A percentile compares a stretch with the other conserved stretches of the same genome.
Conservation (phyloP, 2,113 vertebrate genomes). For the Microtus montanus region DNA sequence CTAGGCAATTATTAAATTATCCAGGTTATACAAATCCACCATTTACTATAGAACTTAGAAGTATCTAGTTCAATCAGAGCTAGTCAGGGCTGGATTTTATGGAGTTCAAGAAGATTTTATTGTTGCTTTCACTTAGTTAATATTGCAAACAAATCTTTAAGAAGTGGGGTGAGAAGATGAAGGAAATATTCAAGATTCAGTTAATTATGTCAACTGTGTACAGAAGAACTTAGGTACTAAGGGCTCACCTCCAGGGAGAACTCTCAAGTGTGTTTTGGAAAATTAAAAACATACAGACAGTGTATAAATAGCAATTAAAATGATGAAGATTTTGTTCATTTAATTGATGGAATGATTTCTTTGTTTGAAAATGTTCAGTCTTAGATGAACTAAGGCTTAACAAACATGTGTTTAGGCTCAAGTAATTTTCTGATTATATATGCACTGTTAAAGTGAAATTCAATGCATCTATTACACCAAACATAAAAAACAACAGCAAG, state of each 20-base stretch:
- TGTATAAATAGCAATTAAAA: conserved; percentile 53
- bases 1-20: background rate
- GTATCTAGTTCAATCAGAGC: background rate
- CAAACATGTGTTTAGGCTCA: conserved; percentile 17
- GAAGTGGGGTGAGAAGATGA: background rate
- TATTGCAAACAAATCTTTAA: background rate
- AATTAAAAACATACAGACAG: conserved; percentile 9
- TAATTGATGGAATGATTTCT: conserved; percentile 52
- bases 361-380: conserved; percentile 11
- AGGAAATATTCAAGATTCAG: background rate
- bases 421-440: conserved; percentile 49
- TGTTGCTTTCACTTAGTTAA: background rate
- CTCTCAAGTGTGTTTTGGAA: conserved; percentile 9
- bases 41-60: background rate
- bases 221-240: background rate
- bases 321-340: conserved; percentile 43
- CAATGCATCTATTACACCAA: background rate
- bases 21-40: background rate
- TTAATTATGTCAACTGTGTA: background rate
- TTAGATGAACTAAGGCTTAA: conserved; percentile 50
- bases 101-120: background rate
- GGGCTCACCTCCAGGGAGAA: conserved; percentile 1
- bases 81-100: background rate
- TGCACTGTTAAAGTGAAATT: conserved; percentile 46
- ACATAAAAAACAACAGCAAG: background rate